phyloP scores from a whole-genome alignment of 2,888 invertebrate genomes.

The Eretmocerus hayati region DNA sequence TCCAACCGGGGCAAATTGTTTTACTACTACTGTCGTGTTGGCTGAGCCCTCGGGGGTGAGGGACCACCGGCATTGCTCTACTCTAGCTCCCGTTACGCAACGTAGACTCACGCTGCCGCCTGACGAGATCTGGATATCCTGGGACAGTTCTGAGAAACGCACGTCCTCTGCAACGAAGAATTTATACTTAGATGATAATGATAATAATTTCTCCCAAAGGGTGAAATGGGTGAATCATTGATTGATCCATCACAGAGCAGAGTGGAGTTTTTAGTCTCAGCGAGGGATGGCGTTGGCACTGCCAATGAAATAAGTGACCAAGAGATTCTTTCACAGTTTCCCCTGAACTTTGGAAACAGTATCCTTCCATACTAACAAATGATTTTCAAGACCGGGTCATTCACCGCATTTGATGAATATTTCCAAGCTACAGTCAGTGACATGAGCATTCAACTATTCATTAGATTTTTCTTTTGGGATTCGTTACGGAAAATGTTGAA shows the following conservation, averaged over 20 bases:
- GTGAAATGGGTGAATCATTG: background rate
- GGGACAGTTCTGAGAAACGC: constrained; percentile 41
- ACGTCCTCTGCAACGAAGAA: constrained; percentile 41
- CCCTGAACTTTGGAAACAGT: too few species aligned
- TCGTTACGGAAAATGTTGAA: too few species aligned
- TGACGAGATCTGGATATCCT: constrained; percentile 42
- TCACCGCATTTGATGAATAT: too few species aligned
- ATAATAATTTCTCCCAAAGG: too few species aligned
- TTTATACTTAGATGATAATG: too few species aligned
- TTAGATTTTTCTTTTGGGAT: too few species aligned
- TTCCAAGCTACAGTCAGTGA: too few species aligned
- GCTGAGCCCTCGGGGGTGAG: constrained; percentile 37
- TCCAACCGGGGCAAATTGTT: constrained; percentile 40
- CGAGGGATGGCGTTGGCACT: background rate
- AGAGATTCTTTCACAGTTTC: too few species aligned
- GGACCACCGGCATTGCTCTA: constrained; percentile 44
- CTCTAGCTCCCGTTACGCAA: constrained; percentile 39
- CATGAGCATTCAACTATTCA: too few species aligned
- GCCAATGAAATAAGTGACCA: too few species aligned
- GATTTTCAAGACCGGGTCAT: too few species aligned
- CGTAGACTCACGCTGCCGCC: constrained; percentile 40
- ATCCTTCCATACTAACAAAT: too few species aligned
- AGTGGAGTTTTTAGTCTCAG: background rate
- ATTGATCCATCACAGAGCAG: background rate
- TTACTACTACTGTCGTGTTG: constrained; percentile 41